A percentile compares a stretch with the other conserved stretches of the same genome.
Conservation (phyloP, 2,113 vertebrate species). For the Brachirus orientalis region DNA sequence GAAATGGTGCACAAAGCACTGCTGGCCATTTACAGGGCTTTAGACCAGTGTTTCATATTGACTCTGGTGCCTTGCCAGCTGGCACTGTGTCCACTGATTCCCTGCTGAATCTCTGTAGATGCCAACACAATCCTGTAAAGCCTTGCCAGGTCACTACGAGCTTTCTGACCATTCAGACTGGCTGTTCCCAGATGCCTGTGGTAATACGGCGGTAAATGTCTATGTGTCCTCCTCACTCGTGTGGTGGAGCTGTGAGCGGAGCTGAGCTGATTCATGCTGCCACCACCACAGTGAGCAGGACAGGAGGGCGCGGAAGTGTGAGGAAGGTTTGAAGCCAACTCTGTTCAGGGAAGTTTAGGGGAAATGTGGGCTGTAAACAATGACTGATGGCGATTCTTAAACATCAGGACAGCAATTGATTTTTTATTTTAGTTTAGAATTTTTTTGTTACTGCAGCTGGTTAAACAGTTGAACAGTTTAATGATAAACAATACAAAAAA, state of each 20-base stretch:
- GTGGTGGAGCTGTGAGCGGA: constrained; percentile 18
- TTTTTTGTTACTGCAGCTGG: too few relatives aligned
- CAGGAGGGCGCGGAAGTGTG: constrained; percentile 59
- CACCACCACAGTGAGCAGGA: constrained; percentile 35
- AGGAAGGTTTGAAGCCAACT: constrained; percentile 19
- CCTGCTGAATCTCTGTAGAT: constrained; percentile 26
- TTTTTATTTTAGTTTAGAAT: too few relatives aligned
- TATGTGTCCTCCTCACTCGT: neutral
- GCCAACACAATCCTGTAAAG: constrained; percentile 36
- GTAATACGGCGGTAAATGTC: neutral
- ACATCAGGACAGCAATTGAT: too few relatives aligned
- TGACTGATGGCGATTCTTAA: neutral
- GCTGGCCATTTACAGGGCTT: too few relatives aligned
- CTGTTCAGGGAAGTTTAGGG: too few relatives aligned
- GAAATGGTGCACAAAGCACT: constrained; percentile 45
- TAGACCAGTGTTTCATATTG: constrained; percentile 29
- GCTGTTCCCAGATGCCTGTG: constrained; percentile 8
- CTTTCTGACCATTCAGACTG: constrained; percentile 23
- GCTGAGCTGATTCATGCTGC: constrained; percentile 27
- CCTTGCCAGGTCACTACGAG: constrained; percentile 44
- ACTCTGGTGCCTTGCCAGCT: constrained; percentile 37
- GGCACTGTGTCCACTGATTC: constrained; percentile 27
- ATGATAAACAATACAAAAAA: too few relatives aligned
- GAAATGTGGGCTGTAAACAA: neutral
- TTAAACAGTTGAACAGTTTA: too few relatives aligned